Evolutionary conservation across 2,888 invertebrate genomes (phyloP), one percentile per base, ranked within the genome.

Genomic region (Eledone cirrhosa): DNA sequence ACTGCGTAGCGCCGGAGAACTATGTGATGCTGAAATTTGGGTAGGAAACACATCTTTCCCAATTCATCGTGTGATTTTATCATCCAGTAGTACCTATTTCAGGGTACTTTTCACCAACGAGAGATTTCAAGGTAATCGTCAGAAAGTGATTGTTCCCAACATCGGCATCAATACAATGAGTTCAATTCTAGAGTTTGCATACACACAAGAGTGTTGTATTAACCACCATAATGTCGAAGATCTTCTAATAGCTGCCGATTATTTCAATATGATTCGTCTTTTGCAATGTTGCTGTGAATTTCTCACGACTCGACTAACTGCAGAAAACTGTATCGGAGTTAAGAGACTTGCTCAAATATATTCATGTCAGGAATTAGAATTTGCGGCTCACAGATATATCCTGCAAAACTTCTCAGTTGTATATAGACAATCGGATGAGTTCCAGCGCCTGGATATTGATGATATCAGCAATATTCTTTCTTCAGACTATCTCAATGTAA

Each of bases 51-150:
- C 94, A 78, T 92, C 93, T 82, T 96, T 96, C 89, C 94, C 95
- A 63, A 95, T 97, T 78, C 97, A 97, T 91, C 93, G 90, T 24
- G 88, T 88, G 79, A 89, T 90, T 80, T 83, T 90, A 86, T 89
- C 89, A 0, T 94, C 96, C 79, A 96, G 96, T 92, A 97, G 97
- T 89, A 94, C 95, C 65, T 97, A 97, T 92, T 97, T 97, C 92
- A 94, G 96, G 90, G 94, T 95, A 72, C 91, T 96, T 48, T 96
- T 96, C 90, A 96, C 96, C 78, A 96, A 95, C 82, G 93, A 94
- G 22, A 91, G 95, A 84, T 86, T 85, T 69, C 41, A 41, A 41
- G 85, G 85, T 74, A 86, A 86, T 0, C 85, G 86, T 77, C 80
- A 84, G 31, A 81, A 84, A 48, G 88, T 86, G 72, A 82, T 86